Base-by-base conservation (phyloP, 2,888 invertebrate genomes). In the Andrena dorsata region DNA sequence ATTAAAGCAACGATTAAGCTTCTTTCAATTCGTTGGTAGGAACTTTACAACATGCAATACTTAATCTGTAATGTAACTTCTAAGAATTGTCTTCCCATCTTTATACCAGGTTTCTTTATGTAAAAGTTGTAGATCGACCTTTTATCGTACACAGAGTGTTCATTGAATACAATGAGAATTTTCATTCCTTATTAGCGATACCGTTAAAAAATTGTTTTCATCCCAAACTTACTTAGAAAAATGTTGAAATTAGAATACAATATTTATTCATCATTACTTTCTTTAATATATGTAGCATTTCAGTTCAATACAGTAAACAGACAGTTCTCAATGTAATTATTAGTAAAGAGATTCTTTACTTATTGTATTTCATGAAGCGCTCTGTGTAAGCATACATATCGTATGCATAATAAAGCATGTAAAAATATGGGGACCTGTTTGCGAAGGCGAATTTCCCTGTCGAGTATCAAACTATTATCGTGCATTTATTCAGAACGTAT, bases 21-120 rank as follows among this genome's bases (percentile, higher is more conserved):
- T 76, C 20, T 78, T 76, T 80, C 51, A 30, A 65, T 73, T 78
- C 64, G 47, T 75, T 73, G 72, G 76, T 69, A 72, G 72, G 63
- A 80, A 81, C 72, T 76, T 30, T 78, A 77, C 70, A 58, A 78
- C 71, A 75, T 32, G 83, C 82, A 82, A 85, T 85, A 85, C 78
- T 85, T 81, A 83, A 78, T 81, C 74, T 78, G 58, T 80, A 87
- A 78, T 35, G 53, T 85, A 83, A 81, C 51, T 75, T 77, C 6
- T 85, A 84, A 75, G 79, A 81, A 83, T 71, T 65, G 85, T 88
- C 86, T 86, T 88, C 86, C 88, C 66, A 58, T 32, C 68, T 65
- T 41, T 84, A 68, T 13, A 72, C 28, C 60, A 63, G 66, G 73
- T 86, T 70, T 79, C 68, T 75, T 80, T 60, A 49, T 74, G 65